Conservation (phyloP, 2,797 vertebrate species). For the Glyptemys insculpta region DNA sequence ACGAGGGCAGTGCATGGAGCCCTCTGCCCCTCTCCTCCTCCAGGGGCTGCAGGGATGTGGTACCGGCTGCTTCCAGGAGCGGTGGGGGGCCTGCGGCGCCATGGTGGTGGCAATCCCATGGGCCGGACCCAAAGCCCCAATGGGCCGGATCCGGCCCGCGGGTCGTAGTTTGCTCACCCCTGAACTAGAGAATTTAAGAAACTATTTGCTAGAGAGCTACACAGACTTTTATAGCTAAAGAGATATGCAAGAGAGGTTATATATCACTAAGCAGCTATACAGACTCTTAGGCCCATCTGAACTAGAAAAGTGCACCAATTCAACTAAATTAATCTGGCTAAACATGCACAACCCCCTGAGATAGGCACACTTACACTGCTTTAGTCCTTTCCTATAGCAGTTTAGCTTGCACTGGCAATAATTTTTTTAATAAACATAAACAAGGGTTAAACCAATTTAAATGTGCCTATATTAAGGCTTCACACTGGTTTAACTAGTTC, state of each 20-base stretch:
- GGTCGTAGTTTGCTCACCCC: too few species aligned
- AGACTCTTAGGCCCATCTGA: not conserved
- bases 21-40: too few species aligned
- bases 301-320: conserved; percentile 1
- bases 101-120: too few species aligned
- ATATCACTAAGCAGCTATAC: not conserved
- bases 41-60: too few species aligned
- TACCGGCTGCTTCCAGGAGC: too few species aligned
- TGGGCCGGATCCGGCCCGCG: too few species aligned
- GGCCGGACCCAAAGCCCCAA: too few species aligned
- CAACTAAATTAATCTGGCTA: not conserved
- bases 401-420: not conserved
- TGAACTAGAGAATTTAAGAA: not conserved
- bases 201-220: not conserved
- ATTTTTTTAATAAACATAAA: not conserved
- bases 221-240: not conserved
- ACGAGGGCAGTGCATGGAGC: too few species aligned
- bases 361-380: not conserved
- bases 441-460: not conserved
- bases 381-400: conserved; percentile 23
- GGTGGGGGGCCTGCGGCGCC: fast-evolving
- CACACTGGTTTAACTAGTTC: not conserved
- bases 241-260: not conserved
- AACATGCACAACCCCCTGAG: not conserved
- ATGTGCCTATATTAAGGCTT: not conserved